These are phyloP conservation scores for Leucophenga montana DNA, from an alignment of 2,888 invertebrate species.

Conservation along the genomic window DNA sequence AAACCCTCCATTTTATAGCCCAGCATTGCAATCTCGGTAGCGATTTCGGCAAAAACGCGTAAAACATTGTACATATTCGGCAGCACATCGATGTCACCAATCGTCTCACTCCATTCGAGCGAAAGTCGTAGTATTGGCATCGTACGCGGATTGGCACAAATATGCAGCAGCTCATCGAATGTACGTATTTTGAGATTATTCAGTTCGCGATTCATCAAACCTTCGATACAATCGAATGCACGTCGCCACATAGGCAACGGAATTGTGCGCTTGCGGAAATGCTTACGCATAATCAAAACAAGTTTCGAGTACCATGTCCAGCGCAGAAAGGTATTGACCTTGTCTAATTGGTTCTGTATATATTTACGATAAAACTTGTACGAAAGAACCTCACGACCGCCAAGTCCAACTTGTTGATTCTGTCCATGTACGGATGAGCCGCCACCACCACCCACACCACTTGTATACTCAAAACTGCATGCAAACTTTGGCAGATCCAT, in stretches of 20 bases:
- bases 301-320: constrained; percentile 73
- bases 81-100: constrained; percentile 74
- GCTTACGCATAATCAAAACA: constrained; percentile 65
- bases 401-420: constrained; percentile 54
- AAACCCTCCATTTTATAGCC: constrained; percentile 78
- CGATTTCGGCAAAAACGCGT: constrained; percentile 76
- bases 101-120: constrained; percentile 56
- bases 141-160: constrained; percentile 74
- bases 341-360: constrained; percentile 66
- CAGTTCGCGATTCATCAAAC: constrained; percentile 77
- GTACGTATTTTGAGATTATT: constrained; percentile 80
- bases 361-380: constrained; percentile 61
- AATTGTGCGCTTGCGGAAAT: constrained; percentile 64
- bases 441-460: constrained; percentile 37
- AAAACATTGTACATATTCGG: constrained; percentile 78
- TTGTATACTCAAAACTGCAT: constrained; percentile 63
- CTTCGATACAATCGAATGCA: constrained; percentile 72
- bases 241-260: constrained; percentile 60
- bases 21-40: constrained; percentile 76
- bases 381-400: constrained; percentile 58
- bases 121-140: constrained; percentile 79
- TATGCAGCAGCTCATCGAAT: constrained; percentile 77
- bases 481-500: constrained; percentile 71
- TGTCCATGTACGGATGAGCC: constrained; percentile 49
- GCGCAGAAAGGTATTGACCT: constrained; percentile 69